These are phyloP conservation scores for Tuta absoluta DNA, from an alignment of 2,888 invertebrate species.

Conservation along the genomic window DNA sequence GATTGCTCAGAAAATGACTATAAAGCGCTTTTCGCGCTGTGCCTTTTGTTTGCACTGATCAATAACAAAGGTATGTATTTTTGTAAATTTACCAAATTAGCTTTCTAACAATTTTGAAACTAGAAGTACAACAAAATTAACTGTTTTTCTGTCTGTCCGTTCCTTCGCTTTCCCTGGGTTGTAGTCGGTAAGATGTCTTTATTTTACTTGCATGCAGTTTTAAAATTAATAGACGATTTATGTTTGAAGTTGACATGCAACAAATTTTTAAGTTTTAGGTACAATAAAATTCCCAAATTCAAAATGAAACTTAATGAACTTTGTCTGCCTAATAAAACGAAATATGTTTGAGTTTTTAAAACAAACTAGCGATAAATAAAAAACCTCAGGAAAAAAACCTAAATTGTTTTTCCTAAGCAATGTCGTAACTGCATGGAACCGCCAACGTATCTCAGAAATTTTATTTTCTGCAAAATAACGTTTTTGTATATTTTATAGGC, in stretches of 20 bases:
- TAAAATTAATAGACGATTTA: neutral
- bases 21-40: constrained; percentile 93
- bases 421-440: neutral
- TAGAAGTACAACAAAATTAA: constrained; percentile 32
- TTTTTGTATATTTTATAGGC: constrained; percentile 78
- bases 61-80: constrained; percentile 91
- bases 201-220: constrained; percentile 7
- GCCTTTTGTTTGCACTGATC: constrained; percentile 95
- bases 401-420: too few relatives aligned
- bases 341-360: too few relatives aligned
- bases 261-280: too few relatives aligned
- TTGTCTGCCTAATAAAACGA: too few relatives aligned
- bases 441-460: too few relatives aligned
- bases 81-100: neutral
- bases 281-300: too few relatives aligned
- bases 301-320: too few relatives aligned
- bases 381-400: too few relatives aligned
- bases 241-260: neutral
- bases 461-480: neutral
- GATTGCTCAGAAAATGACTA: constrained; percentile 97
- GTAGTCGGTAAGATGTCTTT: constrained; percentile 63
- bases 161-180: constrained; percentile 58
- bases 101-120: constrained; percentile 8
- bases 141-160: constrained; percentile 43
- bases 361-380: too few relatives aligned